A percentile compares a stretch with the other conserved stretches of the same genome.
These are phyloP conservation scores for Fopius arisanus DNA, from an alignment of 1,140 invertebrate species.

Conservation along the genomic window DNA sequence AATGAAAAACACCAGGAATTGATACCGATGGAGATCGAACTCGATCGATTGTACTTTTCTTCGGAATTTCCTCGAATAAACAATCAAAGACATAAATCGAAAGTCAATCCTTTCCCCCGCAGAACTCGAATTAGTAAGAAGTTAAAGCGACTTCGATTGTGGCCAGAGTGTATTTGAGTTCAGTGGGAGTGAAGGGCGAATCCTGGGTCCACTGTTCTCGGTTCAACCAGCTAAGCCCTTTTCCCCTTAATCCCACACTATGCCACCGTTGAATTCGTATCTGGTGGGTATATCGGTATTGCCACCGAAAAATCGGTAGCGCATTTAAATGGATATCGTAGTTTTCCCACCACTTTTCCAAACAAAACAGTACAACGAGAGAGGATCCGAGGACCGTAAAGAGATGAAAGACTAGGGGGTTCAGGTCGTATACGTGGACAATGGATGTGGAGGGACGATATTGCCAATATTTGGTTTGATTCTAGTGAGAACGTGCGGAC, in stretches of 20 bases:
- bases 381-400: background rate
- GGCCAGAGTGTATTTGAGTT: background rate
- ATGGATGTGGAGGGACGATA: conserved; percentile 54
- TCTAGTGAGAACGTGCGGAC: conserved; percentile 47
- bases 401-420: background rate
- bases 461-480: conserved; percentile 66
- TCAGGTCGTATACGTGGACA: conserved; percentile 18
- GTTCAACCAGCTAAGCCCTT: conserved; percentile 31
- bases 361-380: background rate
- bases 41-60: too few species aligned
- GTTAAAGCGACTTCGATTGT: conserved; percentile 28
- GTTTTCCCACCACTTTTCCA: conserved; percentile 37
- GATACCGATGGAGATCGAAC: too few species aligned
- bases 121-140: conserved; percentile 19
- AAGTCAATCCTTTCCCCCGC: background rate
- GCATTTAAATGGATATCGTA: conserved; percentile 48
- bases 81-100: conserved; percentile 3
- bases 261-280: conserved; percentile 2
- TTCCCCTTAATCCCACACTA: conserved; percentile 40
- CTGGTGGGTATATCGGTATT: conserved; percentile 34
- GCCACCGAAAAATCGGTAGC: conserved; percentile 39
- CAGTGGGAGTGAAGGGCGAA: background rate
- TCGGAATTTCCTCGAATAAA: background rate
- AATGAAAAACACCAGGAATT: too few species aligned
- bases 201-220: conserved; percentile 17